Evolutionary conservation across 2,113 vertebrate genomes (phyloP).

Genomic region (Spheniscus mendiculus): DNA sequence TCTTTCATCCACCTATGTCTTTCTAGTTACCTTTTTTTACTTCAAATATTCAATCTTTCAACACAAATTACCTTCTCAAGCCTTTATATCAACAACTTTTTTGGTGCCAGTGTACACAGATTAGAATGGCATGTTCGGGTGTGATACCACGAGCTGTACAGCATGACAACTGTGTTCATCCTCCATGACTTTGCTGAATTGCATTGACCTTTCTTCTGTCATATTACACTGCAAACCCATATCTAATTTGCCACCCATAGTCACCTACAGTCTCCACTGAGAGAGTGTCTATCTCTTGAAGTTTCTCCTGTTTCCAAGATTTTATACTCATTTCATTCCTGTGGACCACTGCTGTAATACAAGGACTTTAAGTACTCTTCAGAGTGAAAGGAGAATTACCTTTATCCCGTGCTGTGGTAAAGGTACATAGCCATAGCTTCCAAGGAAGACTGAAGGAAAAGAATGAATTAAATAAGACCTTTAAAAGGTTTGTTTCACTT

Average conservation of each 20-base stretch:
- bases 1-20: neutral
- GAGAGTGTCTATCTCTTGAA: neutral
- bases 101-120: neutral
- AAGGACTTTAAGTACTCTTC: neutral
- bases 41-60: neutral
- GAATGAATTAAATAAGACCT: neutral
- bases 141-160: neutral
- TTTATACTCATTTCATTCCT: neutral
- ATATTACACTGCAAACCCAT: neutral
- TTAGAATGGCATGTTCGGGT: neutral
- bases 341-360: neutral
- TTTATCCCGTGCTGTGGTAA: neutral
- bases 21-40: neutral
- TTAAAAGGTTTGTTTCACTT: neutral
- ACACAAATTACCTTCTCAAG: neutral
- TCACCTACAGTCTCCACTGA: neutral
- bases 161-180: neutral
- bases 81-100: neutral
- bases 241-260: neutral
- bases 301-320: neutral
- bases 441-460: neutral
- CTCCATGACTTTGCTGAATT: neutral
- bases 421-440: neutral
- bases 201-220: neutral
- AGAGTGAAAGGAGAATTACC: neutral